Base-by-base conservation (phyloP, 2,113 vertebrate species). In the Channa maculata region DNA sequence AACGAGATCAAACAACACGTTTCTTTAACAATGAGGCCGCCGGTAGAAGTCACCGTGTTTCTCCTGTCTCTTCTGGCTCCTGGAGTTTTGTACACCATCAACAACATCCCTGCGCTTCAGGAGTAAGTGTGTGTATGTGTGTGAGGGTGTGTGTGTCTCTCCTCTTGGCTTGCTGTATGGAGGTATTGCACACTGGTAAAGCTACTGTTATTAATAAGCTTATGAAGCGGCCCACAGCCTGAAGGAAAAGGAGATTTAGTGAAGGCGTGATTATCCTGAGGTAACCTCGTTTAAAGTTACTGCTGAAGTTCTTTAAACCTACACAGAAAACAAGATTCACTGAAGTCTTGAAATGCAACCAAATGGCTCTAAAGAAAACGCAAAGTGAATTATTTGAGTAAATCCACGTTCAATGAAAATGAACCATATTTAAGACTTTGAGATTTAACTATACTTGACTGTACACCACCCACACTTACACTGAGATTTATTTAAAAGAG, bases 41-140 rank as follows among this genome's bases (percentile, higher is more conserved):
- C 94, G 0, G 85, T 87, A 6, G 88, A 91, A 71, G 80, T 93
- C 14, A 85, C 91, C 39, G 92, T 91, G 24, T 86, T 95, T 1
- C 73, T 95, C 8, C 72, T 96, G 3, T 96, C 96, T 7, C 88
- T 97, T 5, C 54, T 90, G 33, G 95, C 95, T 39, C 90, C 97
- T 33, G 94, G 92, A 1, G 46, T 96, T 62, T 92, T 95, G 68
- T 95, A 94, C 46, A 52, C 80, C 13, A 77, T 96, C 84, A 96
- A 94, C 85, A 82, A 88, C 1, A 54, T 88, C 36, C 86, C 94
- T 1, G 77, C 80, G 33, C 59, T 96, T 59, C 95, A 96, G 53
- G 93, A 95, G 97, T 98, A 92, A 96, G 97, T 96, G 44, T 71
- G 34, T 13, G 24, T 66, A n/a, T 44, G 49, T 53, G n/a, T 43